A percentile compares a stretch with the other conserved stretches of the same genome.
phyloP scores from a whole-genome alignment of 1,140 invertebrate species.

The Drosophila repleta region DNA sequence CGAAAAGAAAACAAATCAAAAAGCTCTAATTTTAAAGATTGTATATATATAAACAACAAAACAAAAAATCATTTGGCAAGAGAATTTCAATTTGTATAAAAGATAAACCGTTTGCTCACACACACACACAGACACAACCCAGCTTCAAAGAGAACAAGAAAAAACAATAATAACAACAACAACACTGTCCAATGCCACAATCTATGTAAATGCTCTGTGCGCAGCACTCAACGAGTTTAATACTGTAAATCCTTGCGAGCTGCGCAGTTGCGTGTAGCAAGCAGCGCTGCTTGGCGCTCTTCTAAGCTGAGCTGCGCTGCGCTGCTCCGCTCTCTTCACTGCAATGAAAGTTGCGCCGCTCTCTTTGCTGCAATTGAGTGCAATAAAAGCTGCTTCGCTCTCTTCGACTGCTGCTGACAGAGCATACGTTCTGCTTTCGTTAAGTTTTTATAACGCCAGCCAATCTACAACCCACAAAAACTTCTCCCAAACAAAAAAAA shows the following conservation, averaged over 20 bases:
- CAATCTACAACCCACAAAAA: constrained; percentile 13
- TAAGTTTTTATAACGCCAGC: constrained; percentile 51
- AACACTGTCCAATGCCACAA: constrained; percentile 65
- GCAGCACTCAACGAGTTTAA: not conserved
- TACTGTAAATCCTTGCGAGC: not conserved
- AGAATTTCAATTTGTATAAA: constrained; percentile 47
- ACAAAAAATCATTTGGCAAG: constrained; percentile 28
- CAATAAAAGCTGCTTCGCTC: not conserved
- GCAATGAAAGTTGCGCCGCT: not conserved
- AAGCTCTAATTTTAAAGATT: constrained; percentile 41
- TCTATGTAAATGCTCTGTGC: constrained; percentile 38
- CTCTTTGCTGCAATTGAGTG: not conserved
- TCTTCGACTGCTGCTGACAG: constrained; percentile 1
- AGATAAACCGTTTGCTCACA: constrained; percentile 26
- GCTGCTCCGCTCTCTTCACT: not conserved
- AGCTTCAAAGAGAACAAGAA: constrained; percentile 10
- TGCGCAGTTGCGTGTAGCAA: not conserved
- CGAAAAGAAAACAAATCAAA: constrained; percentile 29
- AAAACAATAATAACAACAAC: constrained; percentile 1
- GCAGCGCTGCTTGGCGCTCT: not conserved
- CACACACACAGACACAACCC: constrained; percentile 31
- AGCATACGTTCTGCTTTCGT: constrained; percentile 47
- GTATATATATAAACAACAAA: constrained; percentile 51
- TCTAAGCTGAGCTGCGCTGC: not conserved
- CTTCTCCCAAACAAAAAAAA: constrained; percentile 15